Base-by-base conservation (phyloP, 2,797 vertebrate species). In the Pterois miles region DNA sequence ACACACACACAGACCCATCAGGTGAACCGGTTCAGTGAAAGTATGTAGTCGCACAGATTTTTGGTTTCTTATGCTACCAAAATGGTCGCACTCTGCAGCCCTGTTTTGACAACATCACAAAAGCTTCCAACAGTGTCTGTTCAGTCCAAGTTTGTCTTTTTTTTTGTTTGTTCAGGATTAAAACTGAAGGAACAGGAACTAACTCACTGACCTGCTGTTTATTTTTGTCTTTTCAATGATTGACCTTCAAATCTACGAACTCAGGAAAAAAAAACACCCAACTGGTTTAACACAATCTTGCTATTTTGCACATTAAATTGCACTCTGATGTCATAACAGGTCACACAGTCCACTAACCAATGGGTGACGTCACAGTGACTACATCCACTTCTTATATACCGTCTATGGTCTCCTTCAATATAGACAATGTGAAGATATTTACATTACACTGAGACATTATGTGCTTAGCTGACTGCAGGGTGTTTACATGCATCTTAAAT, bases 171-270 rank as follows among this genome's bases (percentile, higher is more conserved):
- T 82, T 12, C 20, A 50, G 43, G 36, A 74, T 52, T 74, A 20
- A 70, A 50, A 73, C 34, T 31, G 11, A 65, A n/a, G n/a, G 43
- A 70, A 25, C 74, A 86, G 25, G 50, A 80, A 80, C 31, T 56
- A 62, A 38, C 46, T 70, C 65, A 33, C 38, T 57, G 33, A 60
- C n/a, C 16, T 46, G 6, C 10, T 52, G 40, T 65, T 73, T 38
- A 6, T 74, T 29, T 59, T 4, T 1, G n/a, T n/a, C 27, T 56
- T 65, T 68, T 67, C 12, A 2, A 34, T 7, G 1, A 25, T 4
- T 10, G 31, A 56, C 18, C 3, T 53, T 62, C 2, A 53, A 36
- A 56, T 65, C 18, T 9, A 34, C 67, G 7, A 53, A 29, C 29
- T 65, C 3, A 65, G 34, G 14, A 73, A 76, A 36, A 4, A 20